Base-by-base conservation (phyloP, 2,888 invertebrate genomes). In the Bedellia somnulentella region DNA sequence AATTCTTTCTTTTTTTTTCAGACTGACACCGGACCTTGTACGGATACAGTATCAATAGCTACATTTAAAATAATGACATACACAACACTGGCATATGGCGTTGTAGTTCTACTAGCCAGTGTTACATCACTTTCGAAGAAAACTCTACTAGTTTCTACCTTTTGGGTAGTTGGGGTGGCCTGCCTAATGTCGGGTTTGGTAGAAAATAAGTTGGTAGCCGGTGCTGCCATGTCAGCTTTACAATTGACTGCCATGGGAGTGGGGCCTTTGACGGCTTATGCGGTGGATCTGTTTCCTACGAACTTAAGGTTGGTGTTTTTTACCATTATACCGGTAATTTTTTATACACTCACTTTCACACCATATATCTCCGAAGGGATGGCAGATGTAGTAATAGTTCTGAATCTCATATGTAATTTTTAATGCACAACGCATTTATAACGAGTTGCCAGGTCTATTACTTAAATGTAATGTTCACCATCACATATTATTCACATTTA, bases 221-320 rank as follows among this genome's bases (percentile, higher is more conserved):
- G 60, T 1, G 43, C 57, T 3, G 55, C 63, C 4, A 57, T 76
- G 57, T 64, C 71, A 0, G 56, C 71, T 0, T 41, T 73, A 3
- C 71, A 70, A 39, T 36, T 70, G 11, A 57, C 67, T 0, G 54
- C 70, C 0, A 49, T 73, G 1, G 63, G 71, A 2, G 61, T 73
- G 9, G 75, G 75, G 0, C 62, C 71, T 0, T 49, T 76, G 4
- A 64, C 61, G 1, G 73, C 75, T 0, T 75, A 67, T 33, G 56
- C 59, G 2, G 70, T 73, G 0, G 49, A 66, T 22, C 46, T 75
- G 3, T 73, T 75, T 34, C 75, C 75, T 0, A 75, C 75, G 0
- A 52, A 49, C 12, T 42, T 73, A n/a, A 62, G 75, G 75, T 73
- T 18, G 18, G 18, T 18, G 9, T 18, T 18, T 18, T 18, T n/a